A percentile compares a stretch with the other conserved stretches of the same genome.
Evolutionary conservation across 37 sponge, comb jelly and placozoan species (phyloP).

Genomic region (Mnemiopsis leidyi): DNA sequence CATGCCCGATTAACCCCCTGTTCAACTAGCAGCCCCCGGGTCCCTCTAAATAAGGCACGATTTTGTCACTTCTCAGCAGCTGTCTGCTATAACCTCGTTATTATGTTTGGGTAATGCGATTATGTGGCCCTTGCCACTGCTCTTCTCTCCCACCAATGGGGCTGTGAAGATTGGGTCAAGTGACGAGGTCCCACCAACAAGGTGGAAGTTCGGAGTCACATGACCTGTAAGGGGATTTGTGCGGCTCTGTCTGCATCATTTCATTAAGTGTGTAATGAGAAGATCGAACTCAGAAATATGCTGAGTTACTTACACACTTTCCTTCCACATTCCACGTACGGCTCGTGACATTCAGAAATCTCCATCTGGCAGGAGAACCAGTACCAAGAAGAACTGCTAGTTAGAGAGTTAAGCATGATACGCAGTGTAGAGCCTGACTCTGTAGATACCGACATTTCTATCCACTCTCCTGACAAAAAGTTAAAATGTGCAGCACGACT

Average conservation of each 20-base stretch:
- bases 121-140: neutral
- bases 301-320: neutral
- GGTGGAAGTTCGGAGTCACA: neutral
- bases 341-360: too few species aligned
- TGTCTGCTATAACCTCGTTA: slow-evolving; percentile 13
- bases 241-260: slow-evolving; percentile 6
- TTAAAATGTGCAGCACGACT: neutral
- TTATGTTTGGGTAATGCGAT: slow-evolving; percentile 15
- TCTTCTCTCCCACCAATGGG: slow-evolving; percentile 5
- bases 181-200: neutral
- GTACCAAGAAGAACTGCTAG: too few species aligned
- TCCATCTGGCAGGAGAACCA: too few species aligned
- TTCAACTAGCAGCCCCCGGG: too few species aligned
- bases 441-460: too few species aligned
- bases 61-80: neutral
- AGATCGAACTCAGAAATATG: neutral
- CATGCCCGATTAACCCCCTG: too few species aligned
- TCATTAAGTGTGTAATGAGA: neutral
- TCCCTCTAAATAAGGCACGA: neutral
- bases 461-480: too few species aligned
- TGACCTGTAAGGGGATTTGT: neutral
- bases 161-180: neutral
- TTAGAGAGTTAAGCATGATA: too few species aligned
- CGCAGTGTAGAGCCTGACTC: too few species aligned
- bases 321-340: neutral